Evolutionary conservation across 2,113 vertebrate species (phyloP), one percentile per base, ranked within the genome.

Genomic region (Turnix velox): DNA sequence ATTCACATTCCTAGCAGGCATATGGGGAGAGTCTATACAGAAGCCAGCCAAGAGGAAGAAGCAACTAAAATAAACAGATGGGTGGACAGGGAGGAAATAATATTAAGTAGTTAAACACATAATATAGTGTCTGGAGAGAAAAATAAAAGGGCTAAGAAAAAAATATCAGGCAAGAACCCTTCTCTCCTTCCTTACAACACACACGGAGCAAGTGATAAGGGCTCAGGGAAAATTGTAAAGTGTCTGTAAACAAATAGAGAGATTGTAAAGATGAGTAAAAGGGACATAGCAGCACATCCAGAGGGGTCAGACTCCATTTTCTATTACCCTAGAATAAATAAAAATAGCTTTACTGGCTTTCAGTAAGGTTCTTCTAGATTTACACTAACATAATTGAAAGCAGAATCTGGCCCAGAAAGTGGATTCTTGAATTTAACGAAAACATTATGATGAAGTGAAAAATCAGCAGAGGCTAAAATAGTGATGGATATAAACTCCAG

Each of bases 51-150:
- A 97, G 93, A 97, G 95, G 94, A 97, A 97, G 93, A 95, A 96
- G 78, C 76, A 96, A 96, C 84, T 95, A 97, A 97, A 97, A 97
- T 96, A 96, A 97, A 97, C 92, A 96, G 95, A 97, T 97, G 94
- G 94, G 86, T 95, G 82, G 84, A 95, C 72, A 96, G 74, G 94
- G 77, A 96, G 88, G 84, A 97, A 94, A 96, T 95, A 95, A 94
- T 94, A 95, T 95, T 93, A 96, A 95, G 85, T 86, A 96, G 94
- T 88, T 91, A 97, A 97, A 96, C 75, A 94, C 66, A 95, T 94
- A 97, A 96, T 96, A 94, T 90, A 82, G 61, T 86, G 86, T 92
- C 91, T 96, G 89, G 90, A 90, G 59, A 95, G 82, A 96, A 88
- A 94, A 96, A 88, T 94, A 88, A 94, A 96, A 94, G 85, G 78